A percentile compares a stretch with the other conserved stretches of the same genome.
phyloP scores from a whole-genome alignment of 2,888 invertebrate genomes.

The Meteorus colon region DNA sequence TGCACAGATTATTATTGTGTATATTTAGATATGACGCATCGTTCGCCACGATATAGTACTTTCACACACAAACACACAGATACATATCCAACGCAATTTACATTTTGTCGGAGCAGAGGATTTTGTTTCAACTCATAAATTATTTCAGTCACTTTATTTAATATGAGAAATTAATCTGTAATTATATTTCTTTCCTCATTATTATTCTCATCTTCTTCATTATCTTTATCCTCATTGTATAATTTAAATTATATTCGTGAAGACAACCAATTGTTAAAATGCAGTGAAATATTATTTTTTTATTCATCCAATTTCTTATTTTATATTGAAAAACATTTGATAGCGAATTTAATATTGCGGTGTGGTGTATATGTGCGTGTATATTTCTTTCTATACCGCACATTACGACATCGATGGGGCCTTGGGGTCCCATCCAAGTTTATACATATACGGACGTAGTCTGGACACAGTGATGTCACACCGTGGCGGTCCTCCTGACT shows the following conservation, averaged over 20 bases:
- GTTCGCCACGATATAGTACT: constrained; percentile 24
- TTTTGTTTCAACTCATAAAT: not conserved
- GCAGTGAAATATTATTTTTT: not conserved
- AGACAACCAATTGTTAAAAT: not conserved
- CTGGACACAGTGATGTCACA: constrained; percentile 66
- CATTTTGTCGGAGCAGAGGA: not conserved
- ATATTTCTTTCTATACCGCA: constrained; percentile 6
- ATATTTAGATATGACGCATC: constrained; percentile 63
- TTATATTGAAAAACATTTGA: not conserved
- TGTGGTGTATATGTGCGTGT: not conserved
- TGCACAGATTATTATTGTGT: constrained; percentile 45
- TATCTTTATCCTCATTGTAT: not conserved
- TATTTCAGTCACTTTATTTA: not conserved
- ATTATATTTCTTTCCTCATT: not conserved
- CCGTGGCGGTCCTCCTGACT: constrained; percentile 60
- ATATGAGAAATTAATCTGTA: not conserved
- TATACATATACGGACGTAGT: constrained; percentile 70
- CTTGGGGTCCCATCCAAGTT: constrained; percentile 65
- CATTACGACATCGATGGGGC: constrained; percentile 58
- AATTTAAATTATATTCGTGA: not conserved
- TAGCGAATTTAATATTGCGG: not conserved
- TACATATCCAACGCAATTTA: not conserved
- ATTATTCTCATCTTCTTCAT: constrained; percentile 8
- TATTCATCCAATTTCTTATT: too few species aligned
- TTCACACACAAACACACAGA: not conserved